A percentile compares a stretch with the other conserved stretches of the same genome.
Evolutionary conservation across 2,113 vertebrate species (phyloP).

Genomic region (Vombatus ursinus): DNA sequence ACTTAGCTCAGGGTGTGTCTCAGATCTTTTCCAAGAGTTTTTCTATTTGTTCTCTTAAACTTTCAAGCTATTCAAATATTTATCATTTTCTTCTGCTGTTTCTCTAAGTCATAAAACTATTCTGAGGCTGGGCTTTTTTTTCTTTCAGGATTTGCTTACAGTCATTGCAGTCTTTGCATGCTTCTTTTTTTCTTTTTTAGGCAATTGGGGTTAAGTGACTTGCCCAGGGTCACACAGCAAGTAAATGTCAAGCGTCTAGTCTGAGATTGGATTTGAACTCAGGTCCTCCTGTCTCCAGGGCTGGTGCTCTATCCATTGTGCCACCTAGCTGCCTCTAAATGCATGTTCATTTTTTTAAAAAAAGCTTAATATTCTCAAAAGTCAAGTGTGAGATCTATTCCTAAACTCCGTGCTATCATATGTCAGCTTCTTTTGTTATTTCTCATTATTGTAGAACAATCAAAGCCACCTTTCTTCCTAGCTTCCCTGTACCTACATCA

Average conservation of each 20-base stretch:
- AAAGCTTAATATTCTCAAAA: neutral
- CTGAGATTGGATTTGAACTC: too few species aligned
- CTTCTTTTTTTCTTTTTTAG: too few species aligned
- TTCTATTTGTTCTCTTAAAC: neutral
- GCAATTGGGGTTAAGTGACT: too few species aligned
- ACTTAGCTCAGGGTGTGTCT: neutral
- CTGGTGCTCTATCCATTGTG: too few species aligned
- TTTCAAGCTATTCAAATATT: neutral
- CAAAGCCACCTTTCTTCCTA: neutral
- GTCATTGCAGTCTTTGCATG: neutral
- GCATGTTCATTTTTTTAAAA: too few species aligned
- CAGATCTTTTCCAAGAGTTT: neutral
- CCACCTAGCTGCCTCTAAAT: too few species aligned
- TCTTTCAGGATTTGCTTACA: neutral
- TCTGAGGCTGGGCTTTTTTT: neutral
- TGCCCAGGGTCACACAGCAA: too few species aligned
- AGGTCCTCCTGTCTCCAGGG: too few species aligned
- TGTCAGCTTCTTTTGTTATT: neutral
- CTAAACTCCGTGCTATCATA: neutral
- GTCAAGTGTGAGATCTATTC: neutral
- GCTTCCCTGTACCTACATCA: neutral
- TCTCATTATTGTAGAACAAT: neutral
- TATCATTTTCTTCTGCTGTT: neutral
- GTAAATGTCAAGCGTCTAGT: too few species aligned
- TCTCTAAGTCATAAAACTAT: neutral